These are phyloP conservation scores for Leptonema lineaticorne DNA, from an alignment of 1,140 invertebrate genomes.

Conservation along the genomic window DNA sequence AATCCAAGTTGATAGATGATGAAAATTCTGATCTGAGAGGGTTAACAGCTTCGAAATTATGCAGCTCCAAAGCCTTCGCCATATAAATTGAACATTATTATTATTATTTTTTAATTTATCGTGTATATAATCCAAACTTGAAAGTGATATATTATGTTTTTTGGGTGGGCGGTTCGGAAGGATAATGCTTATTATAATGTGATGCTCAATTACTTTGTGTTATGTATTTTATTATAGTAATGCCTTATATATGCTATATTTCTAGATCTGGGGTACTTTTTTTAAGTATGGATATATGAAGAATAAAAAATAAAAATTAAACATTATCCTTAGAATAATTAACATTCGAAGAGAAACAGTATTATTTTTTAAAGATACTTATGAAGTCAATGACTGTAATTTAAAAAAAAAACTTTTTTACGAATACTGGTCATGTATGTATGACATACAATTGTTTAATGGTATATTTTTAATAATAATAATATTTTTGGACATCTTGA, in stretches of 20 bases:
- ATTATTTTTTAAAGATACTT: too few species aligned
- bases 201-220: slow-evolving; percentile 6
- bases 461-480: too few species aligned
- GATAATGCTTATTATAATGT: neutral
- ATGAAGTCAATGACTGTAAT: too few species aligned
- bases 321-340: neutral
- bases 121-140: too few species aligned
- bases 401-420: too few species aligned
- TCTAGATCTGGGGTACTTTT: slow-evolving; percentile 5
- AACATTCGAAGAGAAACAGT: neutral
- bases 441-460: too few species aligned
- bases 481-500: too few species aligned
- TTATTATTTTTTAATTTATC: too few species aligned
- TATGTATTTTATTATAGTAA: slow-evolving; percentile 10
- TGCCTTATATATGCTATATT: slow-evolving; percentile 15
- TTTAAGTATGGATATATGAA: too few species aligned
- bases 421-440: too few species aligned
- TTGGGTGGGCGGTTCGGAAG: neutral
- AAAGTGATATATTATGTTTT: neutral
- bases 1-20: slow-evolving; percentile 29
- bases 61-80: slow-evolving; percentile 21
- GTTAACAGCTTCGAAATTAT: slow-evolving; percentile 15
- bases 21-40: slow-evolving; percentile 30
- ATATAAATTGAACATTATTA: slow-evolving; percentile 7
- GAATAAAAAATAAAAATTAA: too few species aligned